Conservation (phyloP, 2,888 invertebrate species). For the Conchocele bisecta region DNA sequence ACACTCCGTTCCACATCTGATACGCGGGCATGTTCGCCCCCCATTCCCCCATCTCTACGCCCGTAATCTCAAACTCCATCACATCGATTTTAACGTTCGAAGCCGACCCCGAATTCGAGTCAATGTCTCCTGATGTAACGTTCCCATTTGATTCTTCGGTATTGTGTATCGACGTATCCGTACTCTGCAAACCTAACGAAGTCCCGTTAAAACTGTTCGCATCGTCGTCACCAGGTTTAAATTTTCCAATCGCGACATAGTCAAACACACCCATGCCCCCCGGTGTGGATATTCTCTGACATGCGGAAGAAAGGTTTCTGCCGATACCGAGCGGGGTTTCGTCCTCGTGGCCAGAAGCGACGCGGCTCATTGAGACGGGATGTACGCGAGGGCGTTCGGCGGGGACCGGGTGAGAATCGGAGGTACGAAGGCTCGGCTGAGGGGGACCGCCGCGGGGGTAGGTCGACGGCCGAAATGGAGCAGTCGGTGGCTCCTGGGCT, state of each 20-base stretch:
- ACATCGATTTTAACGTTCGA: constrained; percentile 50
- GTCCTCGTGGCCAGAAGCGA: no score
- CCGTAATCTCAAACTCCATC: constrained; percentile 54
- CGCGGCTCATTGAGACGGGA: no score
- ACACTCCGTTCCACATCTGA: neutral
- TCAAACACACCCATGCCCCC: neutral
- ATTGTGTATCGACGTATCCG: neutral
- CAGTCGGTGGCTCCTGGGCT: constrained; percentile 27
- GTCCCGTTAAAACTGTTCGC: neutral
- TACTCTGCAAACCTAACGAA: constrained; percentile 19
- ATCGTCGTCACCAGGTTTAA: neutral
- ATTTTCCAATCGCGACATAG: neutral
- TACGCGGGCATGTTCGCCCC: constrained; percentile 28
- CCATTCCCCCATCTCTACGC: constrained; percentile 49
- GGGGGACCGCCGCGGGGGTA: no score
- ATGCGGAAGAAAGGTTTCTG: no score
- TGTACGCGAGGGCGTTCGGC: no score
- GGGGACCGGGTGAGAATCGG: no score
- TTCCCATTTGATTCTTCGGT: constrained; percentile 11
- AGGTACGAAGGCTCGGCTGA: no score
- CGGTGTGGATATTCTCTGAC: no score
- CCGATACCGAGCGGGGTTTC: no score
- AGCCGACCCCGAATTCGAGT: constrained; percentile 13
- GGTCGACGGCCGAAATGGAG: constrained; percentile 24
- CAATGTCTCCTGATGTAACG: constrained; percentile 13